These are phyloP conservation scores for Lophura nycthemera DNA, from an alignment of 2,113 vertebrate species.

Conservation along the genomic window DNA sequence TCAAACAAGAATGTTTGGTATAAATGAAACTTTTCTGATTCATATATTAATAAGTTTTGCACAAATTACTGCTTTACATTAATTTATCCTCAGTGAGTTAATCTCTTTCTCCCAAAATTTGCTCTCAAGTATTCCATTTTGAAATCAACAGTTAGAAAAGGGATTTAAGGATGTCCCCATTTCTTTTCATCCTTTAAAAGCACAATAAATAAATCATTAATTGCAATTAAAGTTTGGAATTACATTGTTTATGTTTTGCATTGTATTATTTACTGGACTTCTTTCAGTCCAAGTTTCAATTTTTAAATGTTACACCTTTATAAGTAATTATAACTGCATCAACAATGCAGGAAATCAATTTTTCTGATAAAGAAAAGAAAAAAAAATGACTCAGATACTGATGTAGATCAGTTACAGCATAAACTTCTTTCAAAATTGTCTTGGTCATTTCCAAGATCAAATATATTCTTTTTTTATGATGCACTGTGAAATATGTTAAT, in stretches of 20 bases:
- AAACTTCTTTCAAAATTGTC: neutral
- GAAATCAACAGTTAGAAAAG: neutral
- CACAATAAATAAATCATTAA: neutral
- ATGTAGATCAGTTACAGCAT: neutral
- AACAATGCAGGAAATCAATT: neutral
- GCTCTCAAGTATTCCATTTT: neutral
- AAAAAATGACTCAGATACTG: neutral
- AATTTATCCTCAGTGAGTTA: neutral
- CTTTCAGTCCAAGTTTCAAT: neutral
- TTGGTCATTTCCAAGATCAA: neutral
- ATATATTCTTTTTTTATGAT: neutral
- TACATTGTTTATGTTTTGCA: neutral
- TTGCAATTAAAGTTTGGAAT: neutral
- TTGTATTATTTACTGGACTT: neutral
- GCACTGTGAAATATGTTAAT: neutral
- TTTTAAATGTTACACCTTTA: neutral
- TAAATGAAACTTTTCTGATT: neutral
- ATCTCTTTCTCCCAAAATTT: neutral
- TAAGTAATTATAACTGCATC: neutral
- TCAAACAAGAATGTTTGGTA: neutral
- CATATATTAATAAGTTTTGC: neutral
- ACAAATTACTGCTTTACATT: neutral
- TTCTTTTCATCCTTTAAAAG: neutral
- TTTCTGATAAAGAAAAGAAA: neutral
- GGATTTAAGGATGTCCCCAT: neutral